Evolutionary conservation across 2,113 vertebrate species (phyloP), one percentile per base, ranked within the genome.

Genomic region (Notarius quadriscutis): DNA sequence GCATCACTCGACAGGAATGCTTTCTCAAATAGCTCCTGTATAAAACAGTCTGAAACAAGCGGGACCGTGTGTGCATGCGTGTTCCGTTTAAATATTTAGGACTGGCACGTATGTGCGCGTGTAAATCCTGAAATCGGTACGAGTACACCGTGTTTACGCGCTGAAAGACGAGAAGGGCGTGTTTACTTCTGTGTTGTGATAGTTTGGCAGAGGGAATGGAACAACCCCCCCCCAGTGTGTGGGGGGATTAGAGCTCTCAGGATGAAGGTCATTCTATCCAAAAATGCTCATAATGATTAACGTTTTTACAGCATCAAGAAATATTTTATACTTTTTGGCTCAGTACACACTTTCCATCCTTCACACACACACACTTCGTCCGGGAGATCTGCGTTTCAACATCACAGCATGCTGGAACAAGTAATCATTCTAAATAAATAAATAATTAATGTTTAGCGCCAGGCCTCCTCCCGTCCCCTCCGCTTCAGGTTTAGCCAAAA

Each of bases 11-110:
- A 89, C 91, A 93, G 94, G 95, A 95, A 96, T 95, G 95, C 93
- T 94, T 92, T 95, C 94, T 92, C 93, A 96, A 95, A 96, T 96
- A 95, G 95, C 93, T 93, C 94, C 93, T 79, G 72, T 92, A 93
- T 94, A 91, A 95, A 95, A 94, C 92, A 87, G 91, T 20, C 51
- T 72, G 4, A 27, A 1, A 58, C 63, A 69, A 30, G 79, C 82
- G 78, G 72, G 87, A 30, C 6, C 18, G 55, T n/a, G 55, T n/a
- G 67, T 12, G 34, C 48, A 27, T 63, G 30, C 27, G 27, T 25
- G 55, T 57, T 57, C 77, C 0, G 55, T 22, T 58, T 27, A 81
- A 81, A 20, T 60, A 79, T 79, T 34, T 81, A 81, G n/a, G 51
- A 55, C 22, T 14, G 71, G 71, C 34, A 1, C 22, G 34, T 22